Evolutionary conservation across 2,113 vertebrate species (phyloP).

Genomic region (Corvus moneduloides): DNA sequence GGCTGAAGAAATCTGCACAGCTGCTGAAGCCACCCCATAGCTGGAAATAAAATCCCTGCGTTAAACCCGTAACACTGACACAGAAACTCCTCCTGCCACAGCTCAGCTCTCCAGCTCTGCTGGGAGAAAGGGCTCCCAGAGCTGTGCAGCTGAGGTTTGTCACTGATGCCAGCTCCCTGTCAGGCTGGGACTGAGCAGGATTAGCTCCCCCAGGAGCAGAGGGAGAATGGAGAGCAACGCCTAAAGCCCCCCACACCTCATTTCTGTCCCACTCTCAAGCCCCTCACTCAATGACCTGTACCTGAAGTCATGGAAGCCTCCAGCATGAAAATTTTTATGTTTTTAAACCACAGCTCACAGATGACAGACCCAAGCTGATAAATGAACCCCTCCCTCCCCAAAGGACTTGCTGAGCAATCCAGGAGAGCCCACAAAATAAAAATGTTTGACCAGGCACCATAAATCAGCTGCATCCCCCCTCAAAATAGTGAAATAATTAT

Average conservation of each 20-base stretch:
- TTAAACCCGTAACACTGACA: background rate
- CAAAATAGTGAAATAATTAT: conserved; percentile 67
- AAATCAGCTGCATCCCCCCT: conserved; percentile 14
- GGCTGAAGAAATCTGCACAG: background rate
- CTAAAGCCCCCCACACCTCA: background rate
- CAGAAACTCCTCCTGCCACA: background rate
- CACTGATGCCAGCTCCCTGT: background rate
- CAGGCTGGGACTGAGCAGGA: background rate
- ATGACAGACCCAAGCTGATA: background rate
- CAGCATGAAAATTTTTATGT: background rate
- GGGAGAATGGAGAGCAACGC: background rate
- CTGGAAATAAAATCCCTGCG: background rate
- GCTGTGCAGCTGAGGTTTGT: background rate
- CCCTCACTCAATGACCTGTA: background rate
- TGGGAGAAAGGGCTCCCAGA: background rate
- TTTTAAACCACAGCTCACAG: background rate
- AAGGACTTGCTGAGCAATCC: background rate
- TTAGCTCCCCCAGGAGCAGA: background rate
- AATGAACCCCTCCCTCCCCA: background rate
- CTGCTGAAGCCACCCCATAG: background rate
- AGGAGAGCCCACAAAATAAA: background rate
- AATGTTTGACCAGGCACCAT: background rate
- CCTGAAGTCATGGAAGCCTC: background rate
- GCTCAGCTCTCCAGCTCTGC: background rate
- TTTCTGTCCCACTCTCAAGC: background rate